Evolutionary conservation across 1,140 invertebrate species (phyloP).

Genomic region (Elysia chlorotica): DNA sequence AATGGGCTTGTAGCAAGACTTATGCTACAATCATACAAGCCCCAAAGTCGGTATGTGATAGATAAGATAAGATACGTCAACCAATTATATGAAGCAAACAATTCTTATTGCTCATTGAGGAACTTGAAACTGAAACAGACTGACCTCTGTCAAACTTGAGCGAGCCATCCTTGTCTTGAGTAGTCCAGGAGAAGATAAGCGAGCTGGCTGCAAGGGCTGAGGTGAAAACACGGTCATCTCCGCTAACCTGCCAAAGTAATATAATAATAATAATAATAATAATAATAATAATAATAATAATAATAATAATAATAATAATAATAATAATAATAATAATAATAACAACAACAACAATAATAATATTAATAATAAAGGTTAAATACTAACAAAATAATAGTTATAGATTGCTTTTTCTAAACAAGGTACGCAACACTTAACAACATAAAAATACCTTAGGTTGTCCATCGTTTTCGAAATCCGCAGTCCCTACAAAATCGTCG

Average conservation of each 20-base stretch:
- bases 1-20: too few relatives aligned
- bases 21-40: too few relatives aligned
- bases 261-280: not conserved
- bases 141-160: constrained; percentile 33
- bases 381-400: not conserved
- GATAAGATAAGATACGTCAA: too few relatives aligned
- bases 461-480: constrained; percentile 6
- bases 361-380: not conserved
- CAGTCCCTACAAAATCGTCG: constrained; percentile 11
- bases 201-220: constrained; percentile 47
- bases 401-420: not conserved
- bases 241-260: constrained; percentile 28
- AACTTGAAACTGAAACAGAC: too few relatives aligned
- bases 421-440: not conserved
- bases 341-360: not conserved
- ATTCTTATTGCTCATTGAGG: too few relatives aligned
- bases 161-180: constrained; percentile 24
- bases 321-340: not conserved
- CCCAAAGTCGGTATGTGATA: too few relatives aligned
- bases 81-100: too few relatives aligned
- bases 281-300: not conserved
- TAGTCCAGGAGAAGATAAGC: constrained; percentile 39
- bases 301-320: not conserved
- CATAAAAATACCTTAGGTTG: not conserved
- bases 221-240: constrained; percentile 49